Evolutionary conservation across 2,888 invertebrate species (phyloP).

Genomic region (Autographa gamma): DNA sequence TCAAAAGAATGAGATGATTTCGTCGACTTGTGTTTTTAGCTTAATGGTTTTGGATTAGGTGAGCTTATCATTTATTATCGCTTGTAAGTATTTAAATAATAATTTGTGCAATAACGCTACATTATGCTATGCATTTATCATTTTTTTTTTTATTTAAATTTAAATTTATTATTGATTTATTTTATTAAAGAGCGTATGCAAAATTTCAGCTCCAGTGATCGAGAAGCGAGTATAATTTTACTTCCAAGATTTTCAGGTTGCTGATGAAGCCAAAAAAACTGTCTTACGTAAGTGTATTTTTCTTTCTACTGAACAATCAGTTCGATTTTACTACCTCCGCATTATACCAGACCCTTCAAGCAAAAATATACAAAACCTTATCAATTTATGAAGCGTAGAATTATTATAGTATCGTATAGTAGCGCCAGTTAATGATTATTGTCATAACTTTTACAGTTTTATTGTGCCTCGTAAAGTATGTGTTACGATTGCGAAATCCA

Average conservation of each 20-base stretch:
- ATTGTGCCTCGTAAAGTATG: slow-evolving; percentile 42
- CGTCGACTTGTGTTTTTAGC: slow-evolving; percentile 9
- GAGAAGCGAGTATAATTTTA: too few relatives aligned
- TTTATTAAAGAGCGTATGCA: too few relatives aligned
- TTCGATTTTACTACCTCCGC: too few relatives aligned
- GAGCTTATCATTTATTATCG: neutral
- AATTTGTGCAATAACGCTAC: too few relatives aligned
- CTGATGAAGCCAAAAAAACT: too few relatives aligned
- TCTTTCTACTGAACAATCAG: too few relatives aligned
- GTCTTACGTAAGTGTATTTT: too few relatives aligned
- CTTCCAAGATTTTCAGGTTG: too few relatives aligned
- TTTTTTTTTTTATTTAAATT: too few relatives aligned
- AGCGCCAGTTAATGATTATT: slow-evolving; percentile 51
- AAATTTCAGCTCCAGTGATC: too few relatives aligned
- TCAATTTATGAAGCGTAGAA: slow-evolving; percentile 38
- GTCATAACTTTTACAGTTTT: slow-evolving; percentile 48
- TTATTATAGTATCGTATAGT: slow-evolving; percentile 32
- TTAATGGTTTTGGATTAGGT: neutral
- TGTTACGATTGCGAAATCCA: slow-evolving; percentile 46
- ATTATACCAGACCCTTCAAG: neutral
- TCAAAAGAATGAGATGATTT: slow-evolving; percentile 26
- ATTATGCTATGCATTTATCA: too few relatives aligned
- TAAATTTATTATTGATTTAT: too few relatives aligned
- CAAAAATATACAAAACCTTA: neutral
- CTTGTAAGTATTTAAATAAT: neutral